phyloP scores from a whole-genome alignment of 92 coral and sea anemone genomes.

The Zoanthus sociatus region DNA sequence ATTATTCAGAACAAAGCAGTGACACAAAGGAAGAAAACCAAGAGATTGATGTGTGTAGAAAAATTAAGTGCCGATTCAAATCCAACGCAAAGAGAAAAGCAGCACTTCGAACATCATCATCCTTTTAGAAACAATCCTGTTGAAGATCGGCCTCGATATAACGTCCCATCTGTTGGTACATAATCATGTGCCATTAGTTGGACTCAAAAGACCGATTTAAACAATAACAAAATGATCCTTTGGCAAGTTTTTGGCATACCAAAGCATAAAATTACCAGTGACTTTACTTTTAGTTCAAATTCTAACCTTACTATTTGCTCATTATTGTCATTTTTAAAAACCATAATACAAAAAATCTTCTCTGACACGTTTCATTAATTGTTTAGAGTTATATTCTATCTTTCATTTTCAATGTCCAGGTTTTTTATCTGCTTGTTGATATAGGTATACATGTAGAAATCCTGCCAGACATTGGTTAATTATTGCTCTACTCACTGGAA shows the following conservation, averaged over 20 bases:
- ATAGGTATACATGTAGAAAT: no score
- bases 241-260: constrained; percentile 7
- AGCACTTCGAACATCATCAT: not conserved
- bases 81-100: constrained; percentile 1
- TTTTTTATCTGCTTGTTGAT: not conserved
- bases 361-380: no score
- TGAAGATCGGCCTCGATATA: constrained; percentile 9
- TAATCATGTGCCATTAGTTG: constrained; percentile 16
- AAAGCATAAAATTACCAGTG: not conserved
- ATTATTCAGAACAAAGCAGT: constrained; percentile 19
- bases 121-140: constrained; percentile 19
- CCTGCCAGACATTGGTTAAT: no score
- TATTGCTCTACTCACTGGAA: not conserved
- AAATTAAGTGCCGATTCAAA: constrained; percentile 25
- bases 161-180: constrained; percentile 17
- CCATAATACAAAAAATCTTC: no score
- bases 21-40: constrained; percentile 22
- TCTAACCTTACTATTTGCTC: not conserved
- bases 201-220: not conserved
- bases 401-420: not conserved
- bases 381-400: no score
- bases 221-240: constrained; percentile 21
- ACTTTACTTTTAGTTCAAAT: not conserved
- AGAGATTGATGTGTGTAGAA: constrained; percentile 20
- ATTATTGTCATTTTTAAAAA: not conserved